Evolutionary conservation across 2,113 vertebrate species (phyloP), one percentile per base, ranked within the genome.

Genomic region (Grammomys dolichurus): DNA sequence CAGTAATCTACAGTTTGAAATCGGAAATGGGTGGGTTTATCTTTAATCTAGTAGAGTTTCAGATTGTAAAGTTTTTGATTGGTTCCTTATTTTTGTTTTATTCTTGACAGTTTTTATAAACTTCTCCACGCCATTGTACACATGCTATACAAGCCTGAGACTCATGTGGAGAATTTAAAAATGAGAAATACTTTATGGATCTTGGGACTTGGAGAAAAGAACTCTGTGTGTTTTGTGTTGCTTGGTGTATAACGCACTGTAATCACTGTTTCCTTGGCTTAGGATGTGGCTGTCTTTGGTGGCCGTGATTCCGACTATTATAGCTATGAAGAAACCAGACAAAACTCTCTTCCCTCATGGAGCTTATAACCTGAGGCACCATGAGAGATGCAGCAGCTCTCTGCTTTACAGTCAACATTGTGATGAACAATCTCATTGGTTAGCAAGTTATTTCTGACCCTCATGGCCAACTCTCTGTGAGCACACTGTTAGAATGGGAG

Each of bases 381-480:
- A 19, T 33, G 20, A 22, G 10, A 81, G 72, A 89, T 26, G 72
- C 36, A 31, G 10, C 16, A 33, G 16, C 3, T 87, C 17, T 43
- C 90, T 63, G 3, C 14, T 65, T 5, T 13, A n/a, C 0, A 1
- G 14, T 40, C 28, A 31, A 6, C 2, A n/a, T 91, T 58, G 10
- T 40, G 48, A 12, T 40, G 67, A 89, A 22, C 31, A 19, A 24
- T 73, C 17, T 67, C 22, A 14, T 70, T 94, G 46, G 3, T 48
- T 67, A 70, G 10, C 24, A 82, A 78, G 33, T 9, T 19, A 82
- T 78, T 81, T 81, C 46, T 24, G 4, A 10, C 11, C 43, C 56
- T 31, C n/a, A 56, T 0, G 40, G 14, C 14, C 48, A 81, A 46
- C 7, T 76, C 43, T 56, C n/a, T 60, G 24, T 11, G 72, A 67